Evolutionary conservation across 2,888 invertebrate species (phyloP), one percentile per base, ranked within the genome.

Genomic region (Tubulanus polymorphus): DNA sequence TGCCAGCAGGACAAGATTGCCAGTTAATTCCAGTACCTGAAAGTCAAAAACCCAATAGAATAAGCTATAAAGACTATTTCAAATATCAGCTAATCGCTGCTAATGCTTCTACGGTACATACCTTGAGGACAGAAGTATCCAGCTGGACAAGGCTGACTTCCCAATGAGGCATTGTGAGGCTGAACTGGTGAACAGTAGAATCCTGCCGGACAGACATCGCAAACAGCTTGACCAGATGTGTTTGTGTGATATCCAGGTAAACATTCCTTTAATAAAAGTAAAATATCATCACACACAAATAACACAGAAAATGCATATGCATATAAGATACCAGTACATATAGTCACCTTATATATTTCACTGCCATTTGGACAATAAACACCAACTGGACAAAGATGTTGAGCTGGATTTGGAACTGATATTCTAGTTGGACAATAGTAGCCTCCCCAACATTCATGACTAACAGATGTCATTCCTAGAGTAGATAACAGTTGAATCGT

Each of bases 301-400:
- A 35, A 35, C 35, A 35, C 35, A 35, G n/a, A n/a, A n/a, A n/a
- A n/a, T n/a, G n/a, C n/a, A n/a, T n/a, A 45, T 12, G 18, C 46
- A 10, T 45, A 18, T 45, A 10, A 45, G 10, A 45, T 23, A 12
- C 8, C 20, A 18, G 20, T 10, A 8, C 46, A 10, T 45, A 12
- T 18, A 45, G 18, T 45, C 55, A 73, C 74, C 71, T 67, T 65
- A 60, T 74, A 74, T 15, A 63, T 68, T 15, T 64, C 67, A 56
- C 72, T 72, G 48, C 75, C 75, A 59, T 75, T 75, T 10, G 74
- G 74, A 61, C 76, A 76, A 29, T 74, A 71, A 62, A 74, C 56
- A 10, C 74, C 74, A 3, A 29, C 49, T 2, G 74, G 74, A 60
- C 76, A 76, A 37, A 71, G 54, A 55, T 66, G 69, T 3, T 58